These are phyloP conservation scores for Prenolepis imparis DNA, from an alignment of 2,888 invertebrate genomes.

Conservation along the genomic window DNA sequence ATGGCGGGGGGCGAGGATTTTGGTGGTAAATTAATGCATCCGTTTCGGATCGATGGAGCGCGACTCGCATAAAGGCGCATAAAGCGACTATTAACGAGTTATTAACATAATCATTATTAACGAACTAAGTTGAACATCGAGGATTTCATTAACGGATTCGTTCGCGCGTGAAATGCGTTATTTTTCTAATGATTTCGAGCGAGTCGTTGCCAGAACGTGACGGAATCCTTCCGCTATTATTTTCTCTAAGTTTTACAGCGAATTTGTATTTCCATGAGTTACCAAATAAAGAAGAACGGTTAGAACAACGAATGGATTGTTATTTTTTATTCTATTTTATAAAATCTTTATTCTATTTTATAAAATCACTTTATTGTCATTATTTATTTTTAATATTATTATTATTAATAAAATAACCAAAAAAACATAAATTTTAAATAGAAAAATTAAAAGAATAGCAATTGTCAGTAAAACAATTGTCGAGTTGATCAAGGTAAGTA, in stretches of 20 bases:
- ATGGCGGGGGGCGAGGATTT: neutral
- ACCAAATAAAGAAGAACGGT: conserved; percentile 84
- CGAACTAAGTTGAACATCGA: conserved; percentile 70
- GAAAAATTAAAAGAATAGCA: neutral
- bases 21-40: conserved; percentile 27
- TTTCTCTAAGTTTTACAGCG: conserved; percentile 72
- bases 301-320: conserved; percentile 74
- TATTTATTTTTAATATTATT: neutral
- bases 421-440: neutral
- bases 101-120: conserved; percentile 59
- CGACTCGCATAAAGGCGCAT: conserved; percentile 28
- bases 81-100: conserved; percentile 44
- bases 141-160: conserved; percentile 69
- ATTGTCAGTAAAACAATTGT: neutral
- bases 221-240: conserved; percentile 62
- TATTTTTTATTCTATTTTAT: conserved; percentile 28
- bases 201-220: conserved; percentile 50
- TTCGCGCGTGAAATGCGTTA: conserved; percentile 81
- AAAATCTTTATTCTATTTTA: neutral
- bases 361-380: neutral
- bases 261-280: conserved; percentile 83
- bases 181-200: conserved; percentile 84
- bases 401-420: neutral
- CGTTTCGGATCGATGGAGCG: conserved; percentile 45
- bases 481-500: neutral